Evolutionary conservation across 2,888 invertebrate genomes (phyloP), one percentile per base, ranked within the genome.

Genomic region (Stratiomys singularior): DNA sequence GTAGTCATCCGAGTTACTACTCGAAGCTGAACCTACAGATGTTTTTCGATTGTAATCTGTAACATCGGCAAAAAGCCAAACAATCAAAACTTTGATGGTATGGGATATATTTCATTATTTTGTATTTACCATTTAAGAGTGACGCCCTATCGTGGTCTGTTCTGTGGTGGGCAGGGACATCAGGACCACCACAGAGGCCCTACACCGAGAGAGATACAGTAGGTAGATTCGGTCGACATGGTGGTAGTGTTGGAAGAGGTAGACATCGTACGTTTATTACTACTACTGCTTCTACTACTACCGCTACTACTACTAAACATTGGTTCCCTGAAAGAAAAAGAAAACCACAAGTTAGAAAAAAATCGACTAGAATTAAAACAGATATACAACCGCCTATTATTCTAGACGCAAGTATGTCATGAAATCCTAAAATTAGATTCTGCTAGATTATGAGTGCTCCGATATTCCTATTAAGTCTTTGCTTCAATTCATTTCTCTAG

Each of bases 161-260:
- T 87, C 87, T 87, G 86, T 87, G 87, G 87, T 87, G 84, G 85
- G 84, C 95, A 94, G 97, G 96, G 92, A 93, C 97, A 97, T 98
- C 98, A 98, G 97, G 97, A 98, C 95, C 97, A 97, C 87, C 87
- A 97, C 97, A 95, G 97, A 97, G 97, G 97, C 97, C 97, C 97
- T 92, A 96, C 94, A 89, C 96, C 97, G 94, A 97, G 95, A 94
- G 96, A 93, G 91, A 92, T 91, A 91, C 91, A 92, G 88, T 91
- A 92, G 18, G 69, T 23, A 86, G 91, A 92, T 86, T 92, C 92
- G 89, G 91, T 91, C 88, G 92, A 92, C 86, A 91, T 90, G 85
- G 90, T 91, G 88, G 92, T 92, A 87, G 90, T 87, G 86, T 92
- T 91, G 85, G 92, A 91, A 81, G 87, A 87, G 82, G 87, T 85